Percentiles rank a stretch among this genome's conserved stretches.
Conservation (phyloP, 92 coral and sea anemone species). For the Plumapathes pennacea region DNA sequence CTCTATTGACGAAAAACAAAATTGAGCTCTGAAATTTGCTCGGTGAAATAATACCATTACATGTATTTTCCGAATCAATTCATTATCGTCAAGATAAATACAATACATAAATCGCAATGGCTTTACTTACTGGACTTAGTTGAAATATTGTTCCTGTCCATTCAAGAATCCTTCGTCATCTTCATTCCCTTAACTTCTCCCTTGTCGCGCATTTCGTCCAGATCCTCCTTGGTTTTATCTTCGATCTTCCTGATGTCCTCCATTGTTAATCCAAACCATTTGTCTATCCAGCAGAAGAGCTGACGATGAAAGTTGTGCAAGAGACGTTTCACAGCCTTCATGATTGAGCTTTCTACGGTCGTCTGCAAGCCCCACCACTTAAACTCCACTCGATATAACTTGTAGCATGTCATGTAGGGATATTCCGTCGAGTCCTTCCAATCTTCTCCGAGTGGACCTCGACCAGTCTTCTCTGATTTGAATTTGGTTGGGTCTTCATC, state of each 20-base stretch:
- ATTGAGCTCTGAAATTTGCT: too few relatives aligned
- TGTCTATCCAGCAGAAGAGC: constrained; percentile 96
- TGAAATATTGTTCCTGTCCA: too few relatives aligned
- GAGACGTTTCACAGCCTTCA: constrained; percentile 62
- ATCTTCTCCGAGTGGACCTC: constrained; percentile 65
- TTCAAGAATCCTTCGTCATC: too few relatives aligned
- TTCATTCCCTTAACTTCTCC: constrained; percentile 64
- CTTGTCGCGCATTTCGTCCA: constrained; percentile 52
- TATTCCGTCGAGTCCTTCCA: constrained; percentile 58
- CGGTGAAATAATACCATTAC: too few relatives aligned
- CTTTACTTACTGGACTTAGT: too few relatives aligned
- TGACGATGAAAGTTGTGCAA: constrained; percentile 94
- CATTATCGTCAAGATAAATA: too few relatives aligned
- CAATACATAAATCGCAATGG: too few relatives aligned
- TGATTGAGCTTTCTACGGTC: constrained; percentile 57
- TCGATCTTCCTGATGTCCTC: constrained; percentile 82
- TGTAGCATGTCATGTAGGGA: constrained; percentile 94
- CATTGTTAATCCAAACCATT: constrained; percentile 91
- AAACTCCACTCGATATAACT: constrained; percentile 78
- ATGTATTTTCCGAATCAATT: too few relatives aligned
- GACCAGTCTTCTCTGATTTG: constrained; percentile 66
- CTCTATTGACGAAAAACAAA: too few relatives aligned
- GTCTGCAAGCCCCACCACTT: constrained; percentile 91
- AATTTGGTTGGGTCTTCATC: constrained; percentile 86
- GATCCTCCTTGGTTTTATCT: constrained; percentile 73